Evolutionary conservation across 2,797 vertebrate species (phyloP).

Genomic region (Channallabes apus): DNA sequence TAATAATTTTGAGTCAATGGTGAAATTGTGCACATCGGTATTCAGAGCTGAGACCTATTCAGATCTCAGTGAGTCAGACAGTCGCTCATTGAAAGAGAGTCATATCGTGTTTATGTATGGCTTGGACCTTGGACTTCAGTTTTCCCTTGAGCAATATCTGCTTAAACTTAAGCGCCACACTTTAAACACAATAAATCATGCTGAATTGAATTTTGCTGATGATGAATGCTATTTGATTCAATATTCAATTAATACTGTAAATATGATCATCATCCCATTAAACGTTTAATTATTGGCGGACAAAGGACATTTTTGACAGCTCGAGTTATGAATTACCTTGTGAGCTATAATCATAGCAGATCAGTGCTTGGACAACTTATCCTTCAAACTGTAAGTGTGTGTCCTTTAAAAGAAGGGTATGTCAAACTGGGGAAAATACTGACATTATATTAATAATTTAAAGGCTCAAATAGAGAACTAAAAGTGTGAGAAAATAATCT

Average conservation of each 20-base stretch:
- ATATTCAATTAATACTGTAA: not conserved
- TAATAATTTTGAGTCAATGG: not conserved
- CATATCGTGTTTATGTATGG: not conserved
- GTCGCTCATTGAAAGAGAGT: not conserved
- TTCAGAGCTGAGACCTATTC: not conserved
- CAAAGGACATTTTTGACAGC: not conserved
- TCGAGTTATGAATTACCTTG: not conserved
- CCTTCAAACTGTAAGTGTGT: not conserved
- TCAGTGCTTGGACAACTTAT: not conserved
- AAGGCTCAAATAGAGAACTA: not conserved
- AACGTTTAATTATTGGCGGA: not conserved
- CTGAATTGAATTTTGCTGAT: not conserved
- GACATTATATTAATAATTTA: not conserved
- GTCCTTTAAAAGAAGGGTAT: not conserved
- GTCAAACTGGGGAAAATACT: not conserved
- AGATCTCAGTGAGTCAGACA: not conserved
- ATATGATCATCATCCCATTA: not conserved
- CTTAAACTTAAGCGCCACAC: not conserved
- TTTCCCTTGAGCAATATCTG: not conserved
- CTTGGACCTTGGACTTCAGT: not conserved
- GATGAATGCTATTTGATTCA: not conserved
- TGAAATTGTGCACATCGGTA: not conserved
- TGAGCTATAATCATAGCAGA: not conserved
- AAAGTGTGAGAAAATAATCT: not conserved
- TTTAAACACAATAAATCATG: not conserved